Base-by-base conservation (phyloP, 2,888 invertebrate genomes). In the Himalopsyche kuldschensis region DNA sequence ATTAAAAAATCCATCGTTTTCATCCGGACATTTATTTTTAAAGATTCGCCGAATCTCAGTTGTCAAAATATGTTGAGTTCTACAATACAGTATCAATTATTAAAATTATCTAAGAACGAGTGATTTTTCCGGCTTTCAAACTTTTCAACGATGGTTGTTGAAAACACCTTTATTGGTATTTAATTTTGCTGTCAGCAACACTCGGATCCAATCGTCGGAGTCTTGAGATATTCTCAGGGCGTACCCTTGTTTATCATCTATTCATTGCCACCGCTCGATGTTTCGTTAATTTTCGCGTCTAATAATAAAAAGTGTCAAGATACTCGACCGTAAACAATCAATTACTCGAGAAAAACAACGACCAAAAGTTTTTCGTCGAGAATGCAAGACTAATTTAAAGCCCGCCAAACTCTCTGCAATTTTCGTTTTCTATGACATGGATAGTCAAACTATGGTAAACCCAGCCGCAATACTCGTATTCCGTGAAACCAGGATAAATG, bases 391-490 rank as follows among this genome's bases (percentile, higher is more conserved):
- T 75, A 75, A 75, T 31, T 75, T 32, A 30, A 32, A 17, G 15
- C 31, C 75, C 1, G 5, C 6, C n/a, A 32, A 75, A 75, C 75
- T 30, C 32, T 31, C 47, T 15, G 27, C 10, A 20, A 48, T 48
- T 78, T 48, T 79, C 80, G 80, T 83, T 83, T 83, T 83, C 80
- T 80, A 80, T 55, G 20, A 15, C 55, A 55, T 55, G 20, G 55
- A 24, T 20, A 20, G 55, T 55, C 55, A 55, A 55, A 20, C 15
- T 20, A 48, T 48, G 3, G 41, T 41, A 41, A 0, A 41, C 4
- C 2, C 11, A 41, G 11, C 41, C 15, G 3, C 41, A 41, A 15
- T 41, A 15, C 41, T 15, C 15, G 15, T 0, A 41, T 41, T 15
- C 15, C 15, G 4, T 41, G 15, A 41, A 41, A 41, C 41, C 4